Percentiles rank a stretch among this genome's conserved stretches.
These are phyloP conservation scores for Toxotes jaculatrix DNA, from an alignment of 2,113 vertebrate genomes.

Conservation along the genomic window DNA sequence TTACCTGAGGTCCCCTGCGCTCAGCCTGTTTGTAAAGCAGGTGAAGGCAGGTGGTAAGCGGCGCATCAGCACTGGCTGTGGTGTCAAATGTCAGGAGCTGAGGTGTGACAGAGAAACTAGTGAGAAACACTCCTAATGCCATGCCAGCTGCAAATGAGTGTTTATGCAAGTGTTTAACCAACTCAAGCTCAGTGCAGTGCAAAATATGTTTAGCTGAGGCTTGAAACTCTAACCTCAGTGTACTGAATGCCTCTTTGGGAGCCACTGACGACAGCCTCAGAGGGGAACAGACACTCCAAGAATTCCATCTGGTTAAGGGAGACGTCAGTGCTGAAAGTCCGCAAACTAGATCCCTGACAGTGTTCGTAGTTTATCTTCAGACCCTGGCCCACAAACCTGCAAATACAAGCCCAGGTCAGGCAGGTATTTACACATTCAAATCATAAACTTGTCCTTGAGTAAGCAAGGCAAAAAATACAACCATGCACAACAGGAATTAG, in stretches of 20 bases:
- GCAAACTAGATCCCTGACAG: conserved; percentile 88
- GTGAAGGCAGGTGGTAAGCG: conserved; percentile 88
- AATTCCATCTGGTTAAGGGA: conserved; percentile 91
- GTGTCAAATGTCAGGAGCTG: conserved; percentile 93
- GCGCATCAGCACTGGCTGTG: conserved; percentile 76
- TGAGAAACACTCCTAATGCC: conserved; percentile 20
- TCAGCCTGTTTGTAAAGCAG: conserved; percentile 94
- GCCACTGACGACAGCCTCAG: conserved; percentile 83
- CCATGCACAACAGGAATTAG: background rate
- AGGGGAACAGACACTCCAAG: conserved; percentile 94
- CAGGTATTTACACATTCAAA: background rate
- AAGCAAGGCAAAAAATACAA: background rate
- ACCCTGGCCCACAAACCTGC: conserved; percentile 91
- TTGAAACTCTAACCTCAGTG: conserved; percentile 88
- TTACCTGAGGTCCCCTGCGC: conserved; percentile 94
- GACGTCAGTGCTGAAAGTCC: conserved; percentile 90
- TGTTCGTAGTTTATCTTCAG: conserved; percentile 94
- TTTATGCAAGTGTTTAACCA: conserved; percentile 1
- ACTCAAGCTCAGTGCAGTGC: conserved; percentile 14
- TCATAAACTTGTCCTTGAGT: background rate
- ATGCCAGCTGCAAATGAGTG: conserved; percentile 18
- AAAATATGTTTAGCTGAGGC: conserved; percentile 20
- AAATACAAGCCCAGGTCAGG: conserved; percentile 37
- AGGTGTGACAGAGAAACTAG: conserved; percentile 62
- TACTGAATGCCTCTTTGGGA: conserved; percentile 87